Evolutionary conservation across 2,888 invertebrate species (phyloP).

Genomic region (Oconnorella tubifera): DNA sequence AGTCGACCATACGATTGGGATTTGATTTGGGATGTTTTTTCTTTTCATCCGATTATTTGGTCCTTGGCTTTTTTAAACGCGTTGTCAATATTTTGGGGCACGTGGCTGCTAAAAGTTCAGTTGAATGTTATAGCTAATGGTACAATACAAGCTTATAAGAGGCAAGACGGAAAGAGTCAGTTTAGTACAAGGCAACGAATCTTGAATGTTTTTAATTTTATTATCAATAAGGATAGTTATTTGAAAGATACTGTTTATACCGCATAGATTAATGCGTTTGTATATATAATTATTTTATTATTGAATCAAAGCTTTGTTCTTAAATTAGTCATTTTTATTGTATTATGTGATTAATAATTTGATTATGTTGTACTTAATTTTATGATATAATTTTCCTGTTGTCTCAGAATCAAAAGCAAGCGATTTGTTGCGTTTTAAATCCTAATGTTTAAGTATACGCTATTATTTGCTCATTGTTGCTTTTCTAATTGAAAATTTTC

Average conservation of each 20-base stretch:
- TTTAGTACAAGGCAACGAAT: conserved; percentile 38
- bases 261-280: no score
- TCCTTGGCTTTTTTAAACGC: conserved; percentile 43
- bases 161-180: conserved; percentile 4
- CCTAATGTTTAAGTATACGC: no score
- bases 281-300: no score
- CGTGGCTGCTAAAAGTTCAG: conserved; percentile 43
- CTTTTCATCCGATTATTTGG: conserved; percentile 42
- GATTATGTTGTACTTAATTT: no score
- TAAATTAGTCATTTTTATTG: no score
- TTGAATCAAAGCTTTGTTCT: no score
- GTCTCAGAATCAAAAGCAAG: no score
- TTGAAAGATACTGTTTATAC: conserved; percentile 11
- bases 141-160: conserved; percentile 43
- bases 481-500: no score
- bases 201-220: conserved; percentile 45
- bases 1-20: conserved; percentile 18
- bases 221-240: conserved; percentile 40
- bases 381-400: no score
- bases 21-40: conserved; percentile 26
- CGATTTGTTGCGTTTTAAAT: no score
- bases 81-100: conserved; percentile 44
- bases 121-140: conserved; percentile 42
- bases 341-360: no score
- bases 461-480: no score